Conservation (phyloP, 2,888 invertebrate genomes). For the Lasioglossum marginatum region DNA sequence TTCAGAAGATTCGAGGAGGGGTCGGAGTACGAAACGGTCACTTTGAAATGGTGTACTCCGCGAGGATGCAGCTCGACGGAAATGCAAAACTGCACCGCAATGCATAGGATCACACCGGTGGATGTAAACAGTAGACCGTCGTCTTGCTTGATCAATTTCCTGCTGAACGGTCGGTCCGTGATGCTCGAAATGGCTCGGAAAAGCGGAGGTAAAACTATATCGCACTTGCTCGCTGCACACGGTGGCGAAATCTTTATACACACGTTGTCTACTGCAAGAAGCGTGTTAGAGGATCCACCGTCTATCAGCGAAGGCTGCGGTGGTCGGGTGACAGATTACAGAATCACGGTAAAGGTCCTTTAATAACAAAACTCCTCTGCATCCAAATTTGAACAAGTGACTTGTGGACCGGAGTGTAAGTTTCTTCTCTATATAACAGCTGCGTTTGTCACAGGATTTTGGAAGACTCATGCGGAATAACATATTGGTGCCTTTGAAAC, state of each 20-base stretch:
- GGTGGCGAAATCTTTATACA: constrained; percentile 99
- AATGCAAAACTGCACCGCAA: constrained; percentile 92
- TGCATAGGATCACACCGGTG: constrained; percentile 96
- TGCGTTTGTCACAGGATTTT: constrained; percentile 89
- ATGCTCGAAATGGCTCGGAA: constrained; percentile 96
- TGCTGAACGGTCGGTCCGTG: constrained; percentile 97
- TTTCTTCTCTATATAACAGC: not conserved
- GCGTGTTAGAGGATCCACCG: constrained; percentile 97
- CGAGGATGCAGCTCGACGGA: constrained; percentile 93
- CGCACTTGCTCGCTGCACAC: constrained; percentile 96
- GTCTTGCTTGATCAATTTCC: constrained; percentile 98
- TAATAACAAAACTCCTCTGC: too few relatives aligned
- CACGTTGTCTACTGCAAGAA: constrained; percentile 93
- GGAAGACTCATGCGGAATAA: constrained; percentile 95
- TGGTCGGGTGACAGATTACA: constrained; percentile 96
- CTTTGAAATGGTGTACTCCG: constrained; percentile 98
- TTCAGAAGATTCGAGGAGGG: constrained; percentile 88
- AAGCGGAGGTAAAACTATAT: constrained; percentile 94
- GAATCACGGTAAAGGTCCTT: constrained; percentile 85
- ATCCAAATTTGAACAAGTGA: too few relatives aligned
- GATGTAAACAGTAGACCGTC: constrained; percentile 99
- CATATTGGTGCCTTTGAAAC: constrained; percentile 90
- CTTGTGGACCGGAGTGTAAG: too few relatives aligned
- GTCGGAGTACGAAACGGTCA: constrained; percentile 92
- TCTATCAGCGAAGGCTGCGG: constrained; percentile 98